phyloP scores from a whole-genome alignment of 2,888 invertebrate genomes.

The Octodonta nipae region DNA sequence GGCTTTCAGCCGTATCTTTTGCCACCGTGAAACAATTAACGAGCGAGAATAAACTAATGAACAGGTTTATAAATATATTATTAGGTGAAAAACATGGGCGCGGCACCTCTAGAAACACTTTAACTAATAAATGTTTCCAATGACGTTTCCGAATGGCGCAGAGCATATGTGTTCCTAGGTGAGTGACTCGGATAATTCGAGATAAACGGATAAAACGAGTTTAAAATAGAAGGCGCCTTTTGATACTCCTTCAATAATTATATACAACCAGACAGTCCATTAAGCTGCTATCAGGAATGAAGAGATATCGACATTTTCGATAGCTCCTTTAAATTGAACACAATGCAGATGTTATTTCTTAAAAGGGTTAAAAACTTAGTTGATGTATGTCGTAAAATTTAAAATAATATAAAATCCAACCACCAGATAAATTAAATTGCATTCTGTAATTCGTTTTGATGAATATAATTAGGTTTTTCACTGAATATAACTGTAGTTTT shows the following conservation, averaged over 20 bases:
- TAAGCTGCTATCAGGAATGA: background rate
- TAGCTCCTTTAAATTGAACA: no score
- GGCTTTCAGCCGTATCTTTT: no score
- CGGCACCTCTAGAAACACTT: background rate
- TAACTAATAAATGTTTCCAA: conserved; percentile 1
- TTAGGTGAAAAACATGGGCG: background rate
- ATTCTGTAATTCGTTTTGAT: no score
- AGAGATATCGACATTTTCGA: conserved; percentile 2
- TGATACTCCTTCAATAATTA: conserved; percentile 2
- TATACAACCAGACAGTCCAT: background rate
- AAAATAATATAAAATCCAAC: no score
- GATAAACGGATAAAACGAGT: background rate
- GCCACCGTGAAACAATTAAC: no score
- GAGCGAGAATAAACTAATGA: no score
- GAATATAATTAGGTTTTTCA: no score
- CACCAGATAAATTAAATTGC: no score
- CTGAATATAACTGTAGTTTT: no score
- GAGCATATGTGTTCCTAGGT: background rate
- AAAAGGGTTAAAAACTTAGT: no score
- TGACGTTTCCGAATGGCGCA: background rate
- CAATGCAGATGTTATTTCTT: no score
- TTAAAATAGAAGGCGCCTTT: conserved; percentile 2
- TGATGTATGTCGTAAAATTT: no score
- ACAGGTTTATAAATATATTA: background rate
- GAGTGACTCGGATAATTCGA: background rate